Conservation (phyloP, 1,140 invertebrate genomes). For the Heliothis subflexa region DNA sequence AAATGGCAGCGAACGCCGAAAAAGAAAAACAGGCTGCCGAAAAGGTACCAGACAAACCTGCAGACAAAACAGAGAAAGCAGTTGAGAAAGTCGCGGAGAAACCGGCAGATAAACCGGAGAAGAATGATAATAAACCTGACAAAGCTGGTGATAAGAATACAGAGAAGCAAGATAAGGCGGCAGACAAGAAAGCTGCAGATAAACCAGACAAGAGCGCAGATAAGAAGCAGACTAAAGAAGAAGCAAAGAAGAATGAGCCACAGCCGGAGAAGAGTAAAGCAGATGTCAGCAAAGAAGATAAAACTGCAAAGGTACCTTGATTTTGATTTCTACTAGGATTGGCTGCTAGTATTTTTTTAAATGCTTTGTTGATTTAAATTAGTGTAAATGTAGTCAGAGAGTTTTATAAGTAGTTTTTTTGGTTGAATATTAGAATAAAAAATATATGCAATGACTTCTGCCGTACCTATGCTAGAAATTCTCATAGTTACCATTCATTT, state of each 20-base stretch:
- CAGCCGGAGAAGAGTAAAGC: slow-evolving; percentile 56
- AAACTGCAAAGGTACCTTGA: slow-evolving; percentile 68
- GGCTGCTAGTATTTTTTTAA: not conserved
- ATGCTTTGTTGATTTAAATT: no score
- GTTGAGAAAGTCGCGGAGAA: slow-evolving; percentile 57
- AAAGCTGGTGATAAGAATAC: slow-evolving; percentile 54
- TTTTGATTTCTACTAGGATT: not conserved
- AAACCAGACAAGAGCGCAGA: slow-evolving; percentile 51
- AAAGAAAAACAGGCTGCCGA: slow-evolving; percentile 73
- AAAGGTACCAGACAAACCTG: slow-evolving; percentile 54
- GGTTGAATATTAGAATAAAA: no score
- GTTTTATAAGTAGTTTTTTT: no score
- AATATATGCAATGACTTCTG: no score
- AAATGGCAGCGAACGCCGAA: slow-evolving; percentile 77
- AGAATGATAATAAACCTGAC: slow-evolving; percentile 55
- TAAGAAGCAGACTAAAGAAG: slow-evolving; percentile 57
- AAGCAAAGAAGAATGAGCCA: slow-evolving; percentile 53
- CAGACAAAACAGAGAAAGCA: slow-evolving; percentile 48
- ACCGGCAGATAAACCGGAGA: slow-evolving; percentile 54
- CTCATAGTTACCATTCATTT: no score
- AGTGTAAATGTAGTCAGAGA: no score
- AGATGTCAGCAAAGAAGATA: slow-evolving; percentile 63
- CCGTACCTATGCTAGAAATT: no score
- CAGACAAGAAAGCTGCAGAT: slow-evolving; percentile 56
- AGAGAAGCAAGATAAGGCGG: slow-evolving; percentile 53